Evolutionary conservation across 2,797 vertebrate genomes (phyloP), one percentile per base, ranked within the genome.

Genomic region (Pantherophis alleghaniensis): DNA sequence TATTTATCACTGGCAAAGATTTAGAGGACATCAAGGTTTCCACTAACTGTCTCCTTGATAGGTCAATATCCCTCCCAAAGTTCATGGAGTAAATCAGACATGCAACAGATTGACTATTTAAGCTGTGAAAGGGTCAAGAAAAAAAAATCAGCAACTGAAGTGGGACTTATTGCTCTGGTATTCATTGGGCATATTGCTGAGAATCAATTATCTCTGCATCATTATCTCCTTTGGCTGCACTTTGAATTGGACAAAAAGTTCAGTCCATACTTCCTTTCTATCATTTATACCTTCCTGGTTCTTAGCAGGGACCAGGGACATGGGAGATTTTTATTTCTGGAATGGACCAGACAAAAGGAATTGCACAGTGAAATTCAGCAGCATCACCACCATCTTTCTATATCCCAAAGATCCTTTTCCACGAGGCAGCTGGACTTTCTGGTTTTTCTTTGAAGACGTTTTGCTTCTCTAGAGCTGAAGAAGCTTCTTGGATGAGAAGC

Each of bases 151-250:
- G 0, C 89, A 90, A 88, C 57, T 94, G 95, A 1, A 0, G 91
- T 87, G 57, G 95, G 95, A 97, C 37, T 96, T 96, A 97, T 93
- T 96, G 94, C 93, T 94, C 20, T 96, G 94, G 93, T 90, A 96
- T 96, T 96, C 93, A 83, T 94, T 93, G 89, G 95, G 26, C 88
- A 94, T 93, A 90, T 93, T 95, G 89, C 93, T 97, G 56, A 93
- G 94, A 96, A 96, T 96, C 93, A 1, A 95, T 47, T 97, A 95
- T 93, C 93, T 95, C 94, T 93, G 94, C 83, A 91, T 96, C 96
- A 96, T 97, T 95, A 97, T 96, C 94, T 97, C 95, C 97, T 96
- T 96, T 96, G 47, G 90, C 93, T 92, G n/a, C 93, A 93, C 96
- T 96, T 97, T 94, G 95, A 93, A 96, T 96, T 95, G 96, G 92